Percentiles rank a stretch among this genome's conserved stretches.
phyloP scores from a whole-genome alignment of 2,113 vertebrate genomes.

The Pollimyrus isidori region DNA sequence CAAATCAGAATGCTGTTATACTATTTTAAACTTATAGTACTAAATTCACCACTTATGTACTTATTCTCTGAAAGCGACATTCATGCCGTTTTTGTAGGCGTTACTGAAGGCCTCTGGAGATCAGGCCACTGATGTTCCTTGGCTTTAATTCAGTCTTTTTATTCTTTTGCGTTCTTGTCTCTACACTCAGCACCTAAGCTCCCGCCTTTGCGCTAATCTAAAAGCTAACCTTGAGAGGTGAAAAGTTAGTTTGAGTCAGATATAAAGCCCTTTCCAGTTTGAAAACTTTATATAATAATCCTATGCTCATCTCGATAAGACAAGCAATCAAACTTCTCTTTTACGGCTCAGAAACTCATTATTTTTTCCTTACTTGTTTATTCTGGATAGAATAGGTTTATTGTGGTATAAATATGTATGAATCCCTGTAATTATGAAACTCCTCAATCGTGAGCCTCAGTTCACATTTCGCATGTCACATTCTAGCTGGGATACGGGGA shows the following conservation, averaged over 20 bases:
- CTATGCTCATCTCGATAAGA: slow-evolving; percentile 31
- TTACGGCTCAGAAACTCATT: slow-evolving; percentile 37
- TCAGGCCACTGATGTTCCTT: background rate
- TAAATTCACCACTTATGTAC: background rate
- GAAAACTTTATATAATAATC: slow-evolving; percentile 20
- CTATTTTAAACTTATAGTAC: background rate
- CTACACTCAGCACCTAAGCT: background rate
- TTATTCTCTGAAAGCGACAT: background rate
- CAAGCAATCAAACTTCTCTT: slow-evolving; percentile 24
- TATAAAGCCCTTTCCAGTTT: background rate
- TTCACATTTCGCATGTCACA: background rate
- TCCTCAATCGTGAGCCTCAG: slow-evolving; percentile 8
- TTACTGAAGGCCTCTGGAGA: background rate
- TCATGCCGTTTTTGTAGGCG: background rate
- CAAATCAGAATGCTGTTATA: background rate
- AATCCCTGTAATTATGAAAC: slow-evolving; percentile 34
- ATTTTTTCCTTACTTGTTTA: slow-evolving; percentile 36
- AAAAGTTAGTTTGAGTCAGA: background rate
- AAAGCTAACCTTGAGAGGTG: background rate
- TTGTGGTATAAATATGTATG: slow-evolving; percentile 40
- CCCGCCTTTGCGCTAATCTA: background rate
- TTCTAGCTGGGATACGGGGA: background rate
- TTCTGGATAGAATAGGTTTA: slow-evolving; percentile 35
- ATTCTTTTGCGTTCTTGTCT: background rate
- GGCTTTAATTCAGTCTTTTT: background rate